Evolutionary conservation across 2,113 vertebrate species (phyloP).

Genomic region (Etheostoma cragini): DNA sequence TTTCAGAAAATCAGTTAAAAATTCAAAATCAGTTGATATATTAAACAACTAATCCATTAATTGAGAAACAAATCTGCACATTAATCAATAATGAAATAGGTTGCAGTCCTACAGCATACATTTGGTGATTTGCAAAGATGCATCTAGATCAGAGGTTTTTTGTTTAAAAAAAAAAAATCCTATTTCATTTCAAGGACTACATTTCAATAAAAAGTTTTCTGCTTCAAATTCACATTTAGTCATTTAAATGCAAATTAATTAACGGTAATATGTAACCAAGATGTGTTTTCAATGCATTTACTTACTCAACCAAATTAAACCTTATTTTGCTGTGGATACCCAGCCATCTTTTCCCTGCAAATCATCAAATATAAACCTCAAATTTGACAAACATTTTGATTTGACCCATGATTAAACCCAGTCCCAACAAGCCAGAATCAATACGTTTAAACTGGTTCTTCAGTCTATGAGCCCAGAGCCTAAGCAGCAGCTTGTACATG

Average conservation of each 20-base stretch:
- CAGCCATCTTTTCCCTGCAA: not conserved
- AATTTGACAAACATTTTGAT: not conserved
- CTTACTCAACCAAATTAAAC: not conserved
- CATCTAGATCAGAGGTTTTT: not conserved
- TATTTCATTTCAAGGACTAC: not conserved
- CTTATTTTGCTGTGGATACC: not conserved
- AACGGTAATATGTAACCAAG: not conserved
- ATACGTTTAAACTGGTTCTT: not conserved
- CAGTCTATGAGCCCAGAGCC: not conserved
- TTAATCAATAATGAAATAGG: no score
- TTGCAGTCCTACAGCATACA: not conserved
- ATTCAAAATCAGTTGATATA: not conserved
- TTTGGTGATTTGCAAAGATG: not conserved
- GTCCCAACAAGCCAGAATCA: constrained; percentile 14
- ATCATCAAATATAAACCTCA: not conserved
- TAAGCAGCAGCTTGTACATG: constrained; percentile 68
- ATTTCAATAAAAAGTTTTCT: not conserved
- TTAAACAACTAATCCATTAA: not conserved
- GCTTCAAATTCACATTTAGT: not conserved
- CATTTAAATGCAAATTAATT: not conserved
- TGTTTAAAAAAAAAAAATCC: not conserved
- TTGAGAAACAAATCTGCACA: not conserved
- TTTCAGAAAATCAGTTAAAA: no score
- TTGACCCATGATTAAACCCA: not conserved
- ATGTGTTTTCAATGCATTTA: not conserved